phyloP scores from a whole-genome alignment of 23 tunicate species.

The Botrylloides violaceus region DNA sequence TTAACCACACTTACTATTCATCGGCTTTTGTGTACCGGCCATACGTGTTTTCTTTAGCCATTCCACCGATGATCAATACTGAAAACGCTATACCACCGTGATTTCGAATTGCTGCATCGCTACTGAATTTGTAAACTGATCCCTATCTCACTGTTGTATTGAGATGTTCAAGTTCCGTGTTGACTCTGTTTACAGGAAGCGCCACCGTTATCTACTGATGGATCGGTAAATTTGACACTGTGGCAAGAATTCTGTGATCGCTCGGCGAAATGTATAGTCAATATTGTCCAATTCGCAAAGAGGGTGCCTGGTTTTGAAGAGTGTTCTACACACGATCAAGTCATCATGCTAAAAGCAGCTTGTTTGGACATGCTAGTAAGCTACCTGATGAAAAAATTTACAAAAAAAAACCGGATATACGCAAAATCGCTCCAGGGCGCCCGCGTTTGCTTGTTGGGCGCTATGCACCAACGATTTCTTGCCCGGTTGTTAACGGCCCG shows the following conservation, averaged over 20 bases:
- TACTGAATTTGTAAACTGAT: too few relatives aligned
- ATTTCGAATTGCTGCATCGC: neutral
- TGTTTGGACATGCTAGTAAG: constrained; percentile 59
- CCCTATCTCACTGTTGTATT: neutral
- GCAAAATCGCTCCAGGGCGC: too few relatives aligned
- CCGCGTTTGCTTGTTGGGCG: too few relatives aligned
- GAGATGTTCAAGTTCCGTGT: neutral
- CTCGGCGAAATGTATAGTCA: constrained; percentile 56
- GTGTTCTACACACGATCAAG: constrained; percentile 32
- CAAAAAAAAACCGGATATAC: too few relatives aligned
- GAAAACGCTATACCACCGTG: neutral
- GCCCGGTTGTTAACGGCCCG: too few relatives aligned
- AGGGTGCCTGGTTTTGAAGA: constrained; percentile 42
- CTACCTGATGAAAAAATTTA: too few relatives aligned
- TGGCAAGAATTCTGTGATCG: constrained; percentile 52
- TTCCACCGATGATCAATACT: too few relatives aligned
- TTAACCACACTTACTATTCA: too few relatives aligned
- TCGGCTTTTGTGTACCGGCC: too few relatives aligned
- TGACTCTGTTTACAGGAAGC: neutral
- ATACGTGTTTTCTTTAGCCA: too few relatives aligned
- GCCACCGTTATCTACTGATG: neutral
- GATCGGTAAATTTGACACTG: constrained; percentile 17
- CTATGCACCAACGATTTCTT: too few relatives aligned
- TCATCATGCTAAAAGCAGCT: constrained; percentile 43
- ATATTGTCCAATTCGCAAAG: constrained; percentile 56